A percentile compares a stretch with the other conserved stretches of the same genome.
These are phyloP conservation scores for Ptychochromis oligacanthus DNA, from an alignment of 2,113 vertebrate genomes.

Conservation along the genomic window DNA sequence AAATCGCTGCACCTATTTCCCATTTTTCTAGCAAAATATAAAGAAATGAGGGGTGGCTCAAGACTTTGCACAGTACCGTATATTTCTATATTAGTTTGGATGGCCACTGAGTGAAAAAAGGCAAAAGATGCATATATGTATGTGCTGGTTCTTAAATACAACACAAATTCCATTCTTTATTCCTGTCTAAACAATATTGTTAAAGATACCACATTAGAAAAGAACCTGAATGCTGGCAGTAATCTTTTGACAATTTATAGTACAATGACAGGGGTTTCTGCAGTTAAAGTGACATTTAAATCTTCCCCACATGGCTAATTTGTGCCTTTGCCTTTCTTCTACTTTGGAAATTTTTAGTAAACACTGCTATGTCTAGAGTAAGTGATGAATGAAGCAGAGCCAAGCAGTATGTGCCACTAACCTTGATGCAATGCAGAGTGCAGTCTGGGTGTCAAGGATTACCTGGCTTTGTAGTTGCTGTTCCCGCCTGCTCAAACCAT, in stretches of 20 bases:
- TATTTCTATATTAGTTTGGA: too few relatives aligned
- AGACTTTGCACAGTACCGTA: too few relatives aligned
- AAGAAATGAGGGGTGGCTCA: too few relatives aligned
- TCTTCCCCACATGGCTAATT: not conserved
- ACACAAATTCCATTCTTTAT: not conserved
- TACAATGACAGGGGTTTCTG: not conserved
- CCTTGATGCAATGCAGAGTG: not conserved
- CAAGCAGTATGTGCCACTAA: not conserved
- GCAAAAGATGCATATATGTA: too few relatives aligned
- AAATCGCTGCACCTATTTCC: too few relatives aligned
- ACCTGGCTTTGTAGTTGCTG: conserved; percentile 23
- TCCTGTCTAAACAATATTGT: not conserved
- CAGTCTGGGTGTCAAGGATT: conserved; percentile 2
- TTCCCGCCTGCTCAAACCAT: not conserved
- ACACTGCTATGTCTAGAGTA: not conserved
- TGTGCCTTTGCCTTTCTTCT: not conserved
- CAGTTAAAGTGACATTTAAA: not conserved
- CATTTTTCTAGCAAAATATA: too few relatives aligned
- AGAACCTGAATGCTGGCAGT: not conserved
- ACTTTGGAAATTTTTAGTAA: not conserved
- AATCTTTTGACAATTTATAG: not conserved
- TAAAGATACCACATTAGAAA: not conserved
- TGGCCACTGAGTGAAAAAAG: too few relatives aligned
- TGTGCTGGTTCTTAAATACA: too few relatives aligned
- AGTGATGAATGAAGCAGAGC: not conserved